A percentile compares a stretch with the other conserved stretches of the same genome.
Conservation (phyloP, 2,888 invertebrate species). For the Heliothis peltigera region DNA sequence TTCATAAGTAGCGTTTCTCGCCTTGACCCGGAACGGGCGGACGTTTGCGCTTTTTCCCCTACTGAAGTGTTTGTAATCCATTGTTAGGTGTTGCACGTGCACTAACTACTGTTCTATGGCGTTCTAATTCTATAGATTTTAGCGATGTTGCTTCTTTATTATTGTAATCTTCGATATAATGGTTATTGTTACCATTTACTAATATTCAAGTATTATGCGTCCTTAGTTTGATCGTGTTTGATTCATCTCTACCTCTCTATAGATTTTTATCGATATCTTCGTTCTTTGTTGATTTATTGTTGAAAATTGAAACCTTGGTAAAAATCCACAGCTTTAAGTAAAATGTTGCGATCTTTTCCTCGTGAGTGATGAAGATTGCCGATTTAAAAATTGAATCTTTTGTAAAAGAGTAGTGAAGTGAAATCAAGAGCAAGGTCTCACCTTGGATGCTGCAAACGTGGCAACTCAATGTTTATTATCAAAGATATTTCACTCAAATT, state of each 20-base stretch:
- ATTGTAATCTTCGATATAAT: too few relatives aligned
- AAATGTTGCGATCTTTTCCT: neutral
- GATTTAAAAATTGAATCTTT: constrained; percentile 1
- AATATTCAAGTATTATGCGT: neutral
- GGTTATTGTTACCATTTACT: neutral
- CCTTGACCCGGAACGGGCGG: constrained; percentile 71
- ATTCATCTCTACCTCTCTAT: neutral
- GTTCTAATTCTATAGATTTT: constrained; percentile 44
- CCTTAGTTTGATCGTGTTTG: neutral
- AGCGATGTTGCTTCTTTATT: constrained; percentile 19
- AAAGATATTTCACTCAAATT: constrained; percentile 9
- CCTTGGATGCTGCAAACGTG: neutral
- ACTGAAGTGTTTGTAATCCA: constrained; percentile 57
- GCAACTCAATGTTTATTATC: constrained; percentile 9
- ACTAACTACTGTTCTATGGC: constrained; percentile 42
- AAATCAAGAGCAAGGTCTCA: neutral
- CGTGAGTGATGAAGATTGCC: neutral
- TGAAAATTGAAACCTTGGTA: neutral
- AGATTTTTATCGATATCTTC: too few relatives aligned
- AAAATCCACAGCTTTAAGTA: constrained; percentile 1
- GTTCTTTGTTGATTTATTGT: neutral
- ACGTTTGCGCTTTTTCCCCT: constrained; percentile 67
- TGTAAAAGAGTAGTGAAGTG: constrained; percentile 1
- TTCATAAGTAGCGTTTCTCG: constrained; percentile 51
- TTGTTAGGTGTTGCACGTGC: constrained; percentile 63